Evolutionary conservation across 1,140 invertebrate species (phyloP).

Genomic region (Nymphalis io): DNA sequence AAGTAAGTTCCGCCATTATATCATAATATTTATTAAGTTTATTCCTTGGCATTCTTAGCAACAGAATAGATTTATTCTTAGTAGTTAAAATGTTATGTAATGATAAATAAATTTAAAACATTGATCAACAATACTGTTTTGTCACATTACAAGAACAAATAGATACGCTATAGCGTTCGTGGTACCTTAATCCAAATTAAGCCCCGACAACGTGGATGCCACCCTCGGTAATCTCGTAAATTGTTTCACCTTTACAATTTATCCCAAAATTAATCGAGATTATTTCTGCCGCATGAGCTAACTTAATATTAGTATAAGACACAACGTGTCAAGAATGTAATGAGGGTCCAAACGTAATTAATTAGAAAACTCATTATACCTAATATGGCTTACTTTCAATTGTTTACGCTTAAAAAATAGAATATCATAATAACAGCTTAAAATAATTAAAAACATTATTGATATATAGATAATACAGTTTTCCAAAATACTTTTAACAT

Average conservation of each 20-base stretch:
- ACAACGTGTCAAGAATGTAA: constrained; percentile 1
- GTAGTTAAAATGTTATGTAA: too few relatives aligned
- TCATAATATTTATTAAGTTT: too few relatives aligned
- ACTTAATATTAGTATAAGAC: constrained; percentile 1
- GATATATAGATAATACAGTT: background rate
- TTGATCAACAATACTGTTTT: background rate
- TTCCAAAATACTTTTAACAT: background rate
- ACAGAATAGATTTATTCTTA: too few relatives aligned
- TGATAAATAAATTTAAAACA: too few relatives aligned
- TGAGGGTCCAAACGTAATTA: background rate
- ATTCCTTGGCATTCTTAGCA: too few relatives aligned
- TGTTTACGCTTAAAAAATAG: background rate
- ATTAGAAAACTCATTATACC: background rate
- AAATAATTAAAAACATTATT: background rate
- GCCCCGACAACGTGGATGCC: constrained; percentile 6
- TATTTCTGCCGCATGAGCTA: background rate
- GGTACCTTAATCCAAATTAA: constrained; percentile 17
- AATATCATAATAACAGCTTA: background rate
- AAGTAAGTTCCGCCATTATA: too few relatives aligned
- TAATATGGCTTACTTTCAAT: background rate
- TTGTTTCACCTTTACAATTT: constrained; percentile 9
- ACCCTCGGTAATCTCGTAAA: constrained; percentile 8
- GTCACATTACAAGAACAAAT: constrained; percentile 7
- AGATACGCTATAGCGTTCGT: background rate
- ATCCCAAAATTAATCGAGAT: constrained; percentile 1